A percentile compares a stretch with the other conserved stretches of the same genome.
These are phyloP conservation scores for Protaetia brevitarsis DNA, from an alignment of 1,140 invertebrate genomes.

Conservation along the genomic window DNA sequence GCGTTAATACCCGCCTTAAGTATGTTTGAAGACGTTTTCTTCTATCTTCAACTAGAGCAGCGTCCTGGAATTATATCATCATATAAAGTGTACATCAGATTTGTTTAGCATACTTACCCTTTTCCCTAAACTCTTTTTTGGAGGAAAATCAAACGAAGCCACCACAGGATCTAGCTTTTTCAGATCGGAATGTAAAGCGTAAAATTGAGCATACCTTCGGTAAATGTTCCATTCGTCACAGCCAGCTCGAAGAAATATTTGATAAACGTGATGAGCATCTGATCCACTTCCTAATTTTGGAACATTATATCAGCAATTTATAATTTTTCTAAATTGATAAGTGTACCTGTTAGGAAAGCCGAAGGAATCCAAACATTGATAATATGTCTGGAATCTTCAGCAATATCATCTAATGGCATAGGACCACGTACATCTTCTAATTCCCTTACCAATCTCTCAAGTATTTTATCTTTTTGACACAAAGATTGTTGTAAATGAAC, in stretches of 20 bases:
- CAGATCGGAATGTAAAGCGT: slow-evolving; percentile 74
- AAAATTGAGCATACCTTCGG: slow-evolving; percentile 85
- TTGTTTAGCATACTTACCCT: slow-evolving; percentile 57
- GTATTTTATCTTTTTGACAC: slow-evolving; percentile 60
- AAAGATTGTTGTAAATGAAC: slow-evolving; percentile 55
- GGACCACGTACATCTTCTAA: slow-evolving; percentile 69
- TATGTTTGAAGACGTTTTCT: slow-evolving; percentile 74
- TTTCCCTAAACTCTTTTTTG: slow-evolving; percentile 87
- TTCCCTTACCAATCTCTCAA: slow-evolving; percentile 64
- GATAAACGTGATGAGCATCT: slow-evolving; percentile 79
- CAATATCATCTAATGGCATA: slow-evolving; percentile 52
- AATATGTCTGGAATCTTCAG: slow-evolving; percentile 42
- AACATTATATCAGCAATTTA: slow-evolving; percentile 1
- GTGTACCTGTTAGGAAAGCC: slow-evolving; percentile 76
- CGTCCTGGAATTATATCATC: slow-evolving; percentile 59
- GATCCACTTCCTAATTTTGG: slow-evolving; percentile 46
- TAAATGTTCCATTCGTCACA: slow-evolving; percentile 94
- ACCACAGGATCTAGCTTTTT: slow-evolving; percentile 79
- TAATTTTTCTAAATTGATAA: background rate
- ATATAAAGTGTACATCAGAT: background rate
- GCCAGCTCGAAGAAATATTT: slow-evolving; percentile 83
- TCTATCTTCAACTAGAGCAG: slow-evolving; percentile 75
- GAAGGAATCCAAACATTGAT: slow-evolving; percentile 90
- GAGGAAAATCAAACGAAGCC: slow-evolving; percentile 84
- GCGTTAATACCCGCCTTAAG: slow-evolving; percentile 71